phyloP scores from a whole-genome alignment of 2,888 invertebrate genomes.

The Apodemia hepburni region DNA sequence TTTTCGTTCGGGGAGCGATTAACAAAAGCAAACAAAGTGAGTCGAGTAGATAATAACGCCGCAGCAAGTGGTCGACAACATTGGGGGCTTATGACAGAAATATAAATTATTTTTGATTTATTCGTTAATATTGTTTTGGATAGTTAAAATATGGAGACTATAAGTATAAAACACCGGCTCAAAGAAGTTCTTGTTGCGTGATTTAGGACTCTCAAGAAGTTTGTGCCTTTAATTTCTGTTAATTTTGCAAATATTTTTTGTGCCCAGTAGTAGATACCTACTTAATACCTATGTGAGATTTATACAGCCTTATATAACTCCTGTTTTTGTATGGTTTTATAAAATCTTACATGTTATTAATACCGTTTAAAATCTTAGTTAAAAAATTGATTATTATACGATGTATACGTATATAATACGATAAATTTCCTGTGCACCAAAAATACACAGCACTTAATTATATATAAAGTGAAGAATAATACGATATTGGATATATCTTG shows the following conservation, averaged over 20 bases:
- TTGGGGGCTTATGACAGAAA: constrained; percentile 41
- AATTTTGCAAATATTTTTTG: not conserved
- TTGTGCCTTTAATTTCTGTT: not conserved
- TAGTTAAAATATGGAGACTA: constrained; percentile 17
- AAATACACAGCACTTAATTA: too few relatives aligned
- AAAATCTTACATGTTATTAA: too few relatives aligned
- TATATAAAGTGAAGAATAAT: too few relatives aligned
- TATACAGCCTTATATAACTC: too few relatives aligned
- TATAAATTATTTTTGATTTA: constrained; percentile 42
- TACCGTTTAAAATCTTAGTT: too few relatives aligned
- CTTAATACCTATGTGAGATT: too few relatives aligned
- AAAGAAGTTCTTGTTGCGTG: constrained; percentile 17
- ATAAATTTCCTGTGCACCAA: too few relatives aligned
- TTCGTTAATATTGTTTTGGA: constrained; percentile 23
- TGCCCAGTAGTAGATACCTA: too few relatives aligned
- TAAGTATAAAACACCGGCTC: constrained; percentile 11
- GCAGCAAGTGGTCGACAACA: constrained; percentile 46
- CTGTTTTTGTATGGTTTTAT: too few relatives aligned
- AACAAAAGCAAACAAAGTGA: constrained; percentile 35
- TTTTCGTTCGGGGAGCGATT: constrained; percentile 21
- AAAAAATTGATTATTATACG: too few relatives aligned
- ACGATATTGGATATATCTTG: too few relatives aligned
- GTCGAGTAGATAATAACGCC: constrained; percentile 38
- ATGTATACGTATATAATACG: too few relatives aligned
- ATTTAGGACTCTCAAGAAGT: constrained; percentile 10